Evolutionary conservation across 92 coral and sea anemone species (phyloP).

Genomic region (Ricordea florida): DNA sequence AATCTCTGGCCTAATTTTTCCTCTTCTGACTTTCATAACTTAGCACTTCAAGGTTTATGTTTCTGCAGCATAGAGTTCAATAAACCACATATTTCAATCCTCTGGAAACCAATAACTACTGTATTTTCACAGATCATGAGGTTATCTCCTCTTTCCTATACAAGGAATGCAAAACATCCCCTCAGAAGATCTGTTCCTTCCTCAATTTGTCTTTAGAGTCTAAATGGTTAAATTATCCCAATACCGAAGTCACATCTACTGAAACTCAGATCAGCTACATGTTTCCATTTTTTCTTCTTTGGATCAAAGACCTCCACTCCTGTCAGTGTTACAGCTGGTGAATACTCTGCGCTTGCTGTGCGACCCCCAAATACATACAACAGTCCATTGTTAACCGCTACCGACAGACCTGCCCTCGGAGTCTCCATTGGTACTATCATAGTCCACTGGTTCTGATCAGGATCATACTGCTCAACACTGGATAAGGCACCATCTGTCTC

Average conservation of each 20-base stretch:
- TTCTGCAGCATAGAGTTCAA: too few relatives aligned
- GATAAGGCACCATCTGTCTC: conserved; percentile 64
- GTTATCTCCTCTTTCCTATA: too few relatives aligned
- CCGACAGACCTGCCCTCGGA: conserved; percentile 73
- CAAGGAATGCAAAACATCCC: too few relatives aligned
- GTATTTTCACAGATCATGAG: too few relatives aligned
- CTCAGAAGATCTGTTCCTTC: too few relatives aligned
- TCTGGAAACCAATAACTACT: too few relatives aligned
- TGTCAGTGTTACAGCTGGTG: conserved; percentile 80
- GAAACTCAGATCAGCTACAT: conserved; percentile 60
- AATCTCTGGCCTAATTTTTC: too few relatives aligned
- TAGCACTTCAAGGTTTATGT: too few relatives aligned
- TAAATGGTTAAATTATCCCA: conserved; percentile 56
- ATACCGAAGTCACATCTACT: conserved; percentile 88
- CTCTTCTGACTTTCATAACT: too few relatives aligned
- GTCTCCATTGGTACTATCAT: conserved; percentile 67
- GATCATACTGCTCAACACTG: conserved; percentile 81
- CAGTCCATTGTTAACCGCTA: conserved; percentile 56
- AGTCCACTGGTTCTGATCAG: conserved; percentile 56
- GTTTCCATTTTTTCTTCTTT: conserved; percentile 75
- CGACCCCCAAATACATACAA: conserved; percentile 91
- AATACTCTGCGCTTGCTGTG: conserved; percentile 68
- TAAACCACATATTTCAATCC: too few relatives aligned
- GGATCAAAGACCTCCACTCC: conserved; percentile 81
- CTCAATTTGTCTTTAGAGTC: too few relatives aligned